Conservation (phyloP, 2,888 invertebrate genomes). For the Sphinx pinastri region DNA sequence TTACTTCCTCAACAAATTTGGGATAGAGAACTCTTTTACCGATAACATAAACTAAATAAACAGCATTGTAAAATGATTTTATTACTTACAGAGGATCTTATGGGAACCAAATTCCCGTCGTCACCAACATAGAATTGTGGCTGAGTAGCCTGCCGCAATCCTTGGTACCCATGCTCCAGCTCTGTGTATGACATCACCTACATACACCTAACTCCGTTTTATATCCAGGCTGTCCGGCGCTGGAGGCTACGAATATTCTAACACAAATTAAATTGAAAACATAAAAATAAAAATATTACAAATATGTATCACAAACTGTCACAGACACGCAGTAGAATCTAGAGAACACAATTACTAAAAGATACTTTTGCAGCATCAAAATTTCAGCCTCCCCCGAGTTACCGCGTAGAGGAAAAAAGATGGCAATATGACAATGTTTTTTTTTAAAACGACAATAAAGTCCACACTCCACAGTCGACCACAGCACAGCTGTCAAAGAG, state of each 20-base stretch:
- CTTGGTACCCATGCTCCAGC: conserved; percentile 96
- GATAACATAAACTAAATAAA: conserved; percentile 29
- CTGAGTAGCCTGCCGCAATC: conserved; percentile 88
- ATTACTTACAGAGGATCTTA: conserved; percentile 84
- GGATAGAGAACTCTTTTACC: not conserved
- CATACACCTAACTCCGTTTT: conserved; percentile 46
- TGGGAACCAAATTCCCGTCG: conserved; percentile 85
- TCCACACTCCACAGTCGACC: too few relatives aligned
- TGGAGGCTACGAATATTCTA: not conserved
- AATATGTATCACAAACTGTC: conserved; percentile 4
- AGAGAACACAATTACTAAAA: not conserved
- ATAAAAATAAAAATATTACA: conserved; percentile 34
- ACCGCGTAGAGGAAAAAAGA: not conserved
- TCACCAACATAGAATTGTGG: conserved; percentile 90
- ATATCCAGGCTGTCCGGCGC: too few relatives aligned
- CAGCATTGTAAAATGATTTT: not conserved
- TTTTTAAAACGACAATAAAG: not conserved
- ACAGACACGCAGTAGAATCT: not conserved
- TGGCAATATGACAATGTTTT: not conserved
- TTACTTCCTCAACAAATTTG: not conserved
- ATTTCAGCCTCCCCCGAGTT: not conserved
- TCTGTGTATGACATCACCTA: conserved; percentile 95
- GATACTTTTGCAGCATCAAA: not conserved
- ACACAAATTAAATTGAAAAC: not conserved
- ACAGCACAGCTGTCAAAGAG: too few relatives aligned